Percentiles rank a stretch among this genome's conserved stretches.
These are phyloP conservation scores for Astropecten irregularis DNA, from an alignment of 53 echinoderm and acorn worm species.

Conservation along the genomic window DNA sequence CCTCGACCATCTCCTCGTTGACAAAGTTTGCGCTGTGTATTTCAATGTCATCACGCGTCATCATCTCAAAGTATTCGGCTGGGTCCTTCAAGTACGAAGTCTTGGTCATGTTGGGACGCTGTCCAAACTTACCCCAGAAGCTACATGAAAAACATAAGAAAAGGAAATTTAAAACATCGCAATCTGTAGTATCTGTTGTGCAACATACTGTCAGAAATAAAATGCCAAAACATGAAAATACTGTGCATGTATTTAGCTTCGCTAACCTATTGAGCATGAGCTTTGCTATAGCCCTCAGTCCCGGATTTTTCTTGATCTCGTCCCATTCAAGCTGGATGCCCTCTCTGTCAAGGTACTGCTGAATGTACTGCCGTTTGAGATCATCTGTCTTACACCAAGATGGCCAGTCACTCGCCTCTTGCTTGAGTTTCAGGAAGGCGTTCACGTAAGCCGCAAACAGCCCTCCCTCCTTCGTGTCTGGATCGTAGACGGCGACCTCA, in stretches of 20 bases:
- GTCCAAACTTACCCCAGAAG: constrained; percentile 39
- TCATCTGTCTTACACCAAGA: constrained; percentile 31
- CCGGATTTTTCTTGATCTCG: constrained; percentile 44
- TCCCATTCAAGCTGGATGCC: constrained; percentile 38
- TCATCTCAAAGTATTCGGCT: constrained; percentile 13
- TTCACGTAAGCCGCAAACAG: constrained; percentile 67
- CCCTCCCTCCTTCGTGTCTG: constrained; percentile 25
- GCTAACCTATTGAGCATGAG: constrained; percentile 67
- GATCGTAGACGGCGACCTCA: constrained; percentile 10
- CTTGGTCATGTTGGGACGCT: constrained; percentile 26
- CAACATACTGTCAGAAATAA: too few species aligned
- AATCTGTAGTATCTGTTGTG: not conserved
- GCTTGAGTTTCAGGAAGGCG: constrained; percentile 67
- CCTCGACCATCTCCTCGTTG: constrained; percentile 31
- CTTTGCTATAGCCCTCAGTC: constrained; percentile 48
- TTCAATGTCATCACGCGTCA: not conserved
- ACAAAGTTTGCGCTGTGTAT: constrained; percentile 29
- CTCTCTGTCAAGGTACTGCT: constrained; percentile 31
- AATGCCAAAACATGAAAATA: not conserved
- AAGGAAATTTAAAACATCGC: not conserved
- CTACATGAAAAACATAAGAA: not conserved
- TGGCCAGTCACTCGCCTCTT: constrained; percentile 83
- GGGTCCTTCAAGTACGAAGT: constrained; percentile 7
- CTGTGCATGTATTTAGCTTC: constrained; percentile 1
- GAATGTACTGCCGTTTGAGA: constrained; percentile 9